Evolutionary conservation across 1,140 invertebrate genomes (phyloP).

Genomic region (Habropoda laboriosa): DNA sequence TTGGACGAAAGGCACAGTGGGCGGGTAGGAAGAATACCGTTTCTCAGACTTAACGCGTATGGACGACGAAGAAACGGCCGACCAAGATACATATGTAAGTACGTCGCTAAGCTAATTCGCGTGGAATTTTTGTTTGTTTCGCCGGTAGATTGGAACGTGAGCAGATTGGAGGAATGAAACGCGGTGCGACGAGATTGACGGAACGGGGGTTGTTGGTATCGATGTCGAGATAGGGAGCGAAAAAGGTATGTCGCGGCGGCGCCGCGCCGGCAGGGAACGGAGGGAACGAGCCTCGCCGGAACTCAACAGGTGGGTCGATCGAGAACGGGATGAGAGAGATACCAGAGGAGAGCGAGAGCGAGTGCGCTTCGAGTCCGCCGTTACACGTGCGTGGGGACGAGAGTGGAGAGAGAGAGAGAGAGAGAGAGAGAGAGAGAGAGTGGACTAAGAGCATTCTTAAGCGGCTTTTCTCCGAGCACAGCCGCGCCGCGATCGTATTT

Average conservation of each 20-base stretch:
- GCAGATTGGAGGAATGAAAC: background rate
- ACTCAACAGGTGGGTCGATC: conserved; percentile 65
- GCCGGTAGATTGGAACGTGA: background rate
- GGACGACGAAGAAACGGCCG: too few species aligned
- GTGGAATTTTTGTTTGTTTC: too few species aligned
- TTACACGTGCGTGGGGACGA: background rate
- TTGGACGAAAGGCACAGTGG: background rate
- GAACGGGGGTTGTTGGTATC: conserved; percentile 22
- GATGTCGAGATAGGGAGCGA: background rate
- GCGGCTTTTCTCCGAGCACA: conserved; percentile 58
- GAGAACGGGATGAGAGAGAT: conserved; percentile 17
- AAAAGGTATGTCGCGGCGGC: background rate
- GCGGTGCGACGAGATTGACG: background rate
- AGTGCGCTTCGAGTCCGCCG: too few species aligned
- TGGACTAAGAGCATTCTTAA: conserved; percentile 43
- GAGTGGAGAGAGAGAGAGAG: background rate
- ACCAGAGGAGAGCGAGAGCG: too few species aligned
- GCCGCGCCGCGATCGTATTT: conserved; percentile 60
- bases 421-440: conserved; percentile 1
- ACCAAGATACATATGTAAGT: too few species aligned
- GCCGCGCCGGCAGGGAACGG: background rate
- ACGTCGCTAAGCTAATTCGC: too few species aligned
- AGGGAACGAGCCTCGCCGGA: conserved; percentile 11
- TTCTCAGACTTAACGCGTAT: too few species aligned
- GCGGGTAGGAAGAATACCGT: conserved; percentile 4